phyloP scores from a whole-genome alignment of 2,888 invertebrate species.

The Parasteatoda lunata region DNA sequence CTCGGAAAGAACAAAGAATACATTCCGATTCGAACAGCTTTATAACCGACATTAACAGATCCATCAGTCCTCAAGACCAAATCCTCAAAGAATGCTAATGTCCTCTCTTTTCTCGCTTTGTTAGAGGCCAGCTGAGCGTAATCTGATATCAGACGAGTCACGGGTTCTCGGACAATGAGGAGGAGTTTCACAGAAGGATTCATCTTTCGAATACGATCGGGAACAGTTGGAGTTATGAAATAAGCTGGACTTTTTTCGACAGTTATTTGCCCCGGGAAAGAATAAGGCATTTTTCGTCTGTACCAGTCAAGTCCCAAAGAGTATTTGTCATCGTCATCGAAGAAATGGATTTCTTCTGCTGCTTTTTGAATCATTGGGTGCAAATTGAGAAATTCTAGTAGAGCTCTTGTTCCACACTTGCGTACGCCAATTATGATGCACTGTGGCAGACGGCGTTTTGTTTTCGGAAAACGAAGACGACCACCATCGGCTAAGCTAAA shows the following conservation, averaged over 20 bases:
- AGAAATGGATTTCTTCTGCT: conserved; percentile 96
- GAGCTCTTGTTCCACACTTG: conserved; percentile 75
- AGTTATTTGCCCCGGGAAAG: conserved; percentile 92
- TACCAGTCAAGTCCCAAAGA: conserved; percentile 96
- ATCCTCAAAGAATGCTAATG: conserved; percentile 60
- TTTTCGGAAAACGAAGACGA: conserved; percentile 68
- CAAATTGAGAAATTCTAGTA: conserved; percentile 73
- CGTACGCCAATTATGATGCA: conserved; percentile 75
- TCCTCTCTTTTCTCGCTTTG: conserved; percentile 70
- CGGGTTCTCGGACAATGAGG: conserved; percentile 95
- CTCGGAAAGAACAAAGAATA: conserved; percentile 91
- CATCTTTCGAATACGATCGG: conserved; percentile 94
- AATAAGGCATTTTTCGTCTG: conserved; percentile 93
- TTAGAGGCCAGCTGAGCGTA: conserved; percentile 91
- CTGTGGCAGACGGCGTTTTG: conserved; percentile 73
- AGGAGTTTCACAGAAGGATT: conserved; percentile 92
- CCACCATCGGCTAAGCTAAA: conserved; percentile 34
- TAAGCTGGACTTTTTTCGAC: conserved; percentile 99
- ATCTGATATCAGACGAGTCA: conserved; percentile 95
- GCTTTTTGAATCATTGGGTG: conserved; percentile 87
- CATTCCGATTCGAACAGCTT: conserved; percentile 81
- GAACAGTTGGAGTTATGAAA: conserved; percentile 95
- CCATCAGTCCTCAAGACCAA: conserved; percentile 70
- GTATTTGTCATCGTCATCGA: conserved; percentile 89
- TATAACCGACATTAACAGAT: conserved; percentile 75